Evolutionary conservation across 2,888 invertebrate genomes (phyloP).

Genomic region (Zonitis immaculata): DNA sequence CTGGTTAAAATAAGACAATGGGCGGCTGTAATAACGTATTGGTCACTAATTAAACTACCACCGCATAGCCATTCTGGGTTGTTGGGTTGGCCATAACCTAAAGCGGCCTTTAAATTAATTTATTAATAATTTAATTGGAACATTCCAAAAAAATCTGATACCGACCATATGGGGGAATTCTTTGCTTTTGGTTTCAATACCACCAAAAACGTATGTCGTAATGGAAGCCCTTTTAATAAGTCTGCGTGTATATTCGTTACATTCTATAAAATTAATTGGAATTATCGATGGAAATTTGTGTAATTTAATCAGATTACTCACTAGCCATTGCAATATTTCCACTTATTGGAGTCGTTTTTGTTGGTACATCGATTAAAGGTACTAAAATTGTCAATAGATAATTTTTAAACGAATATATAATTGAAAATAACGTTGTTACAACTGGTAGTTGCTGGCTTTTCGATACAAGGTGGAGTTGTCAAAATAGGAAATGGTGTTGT

Average conservation of each 20-base stretch:
- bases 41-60: conserved; percentile 60
- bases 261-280: conserved; percentile 29
- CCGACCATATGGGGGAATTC: conserved; percentile 47
- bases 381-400: background rate
- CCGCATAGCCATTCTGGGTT: conserved; percentile 57
- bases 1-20: conserved; percentile 53
- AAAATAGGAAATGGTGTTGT: background rate
- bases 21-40: conserved; percentile 63
- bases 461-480: background rate
- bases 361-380: background rate
- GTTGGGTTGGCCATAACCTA: conserved; percentile 35
- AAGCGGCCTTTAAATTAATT: conserved; percentile 36
- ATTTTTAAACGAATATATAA: background rate
- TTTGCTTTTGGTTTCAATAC: conserved; percentile 28
- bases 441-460: background rate
- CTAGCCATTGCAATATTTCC: background rate
- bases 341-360: background rate
- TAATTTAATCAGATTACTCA: too few relatives aligned
- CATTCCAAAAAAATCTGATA: background rate
- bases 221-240: conserved; percentile 17
- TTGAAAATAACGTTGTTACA: background rate
- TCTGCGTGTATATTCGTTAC: conserved; percentile 26
- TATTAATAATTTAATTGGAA: too few relatives aligned
- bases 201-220: conserved; percentile 31
- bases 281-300: too few relatives aligned